phyloP scores from a whole-genome alignment of 2,113 vertebrate species.

The Nyctereutes procyonoides region DNA sequence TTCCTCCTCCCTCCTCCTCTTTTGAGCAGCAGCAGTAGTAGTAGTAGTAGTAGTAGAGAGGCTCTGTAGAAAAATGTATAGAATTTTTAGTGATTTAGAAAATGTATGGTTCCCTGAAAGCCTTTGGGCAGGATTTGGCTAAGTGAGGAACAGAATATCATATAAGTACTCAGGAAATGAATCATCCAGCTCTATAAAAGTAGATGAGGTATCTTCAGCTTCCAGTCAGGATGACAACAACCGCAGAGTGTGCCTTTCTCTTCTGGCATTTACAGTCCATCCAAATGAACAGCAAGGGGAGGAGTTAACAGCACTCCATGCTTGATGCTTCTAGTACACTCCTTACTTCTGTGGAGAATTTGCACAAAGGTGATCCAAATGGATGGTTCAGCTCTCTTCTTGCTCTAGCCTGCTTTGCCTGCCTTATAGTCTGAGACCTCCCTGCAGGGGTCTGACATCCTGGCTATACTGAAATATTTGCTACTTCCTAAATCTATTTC shows the following conservation, averaged over 20 bases:
- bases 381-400: background rate
- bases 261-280: background rate
- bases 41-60: background rate
- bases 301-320: background rate
- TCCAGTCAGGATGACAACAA: background rate
- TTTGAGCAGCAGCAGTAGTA: background rate
- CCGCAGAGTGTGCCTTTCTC: background rate
- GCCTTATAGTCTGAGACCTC: background rate
- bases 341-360: background rate
- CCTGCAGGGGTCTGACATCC: background rate
- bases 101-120: constrained; percentile 34
- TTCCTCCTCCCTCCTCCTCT: background rate
- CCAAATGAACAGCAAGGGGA: background rate
- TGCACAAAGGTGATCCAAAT: background rate
- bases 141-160: constrained; percentile 50
- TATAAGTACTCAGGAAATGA: constrained; percentile 36
- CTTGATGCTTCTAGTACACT: too few relatives aligned
- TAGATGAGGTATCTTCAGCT: background rate
- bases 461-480: constrained; percentile 26
- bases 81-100: constrained; percentile 54
- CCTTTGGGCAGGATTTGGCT: constrained; percentile 63
- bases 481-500: background rate
- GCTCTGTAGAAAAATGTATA: background rate
- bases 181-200: background rate
- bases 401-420: background rate